Base-by-base conservation (phyloP, 2,113 vertebrate species). In the Mesitornis unicolor region DNA sequence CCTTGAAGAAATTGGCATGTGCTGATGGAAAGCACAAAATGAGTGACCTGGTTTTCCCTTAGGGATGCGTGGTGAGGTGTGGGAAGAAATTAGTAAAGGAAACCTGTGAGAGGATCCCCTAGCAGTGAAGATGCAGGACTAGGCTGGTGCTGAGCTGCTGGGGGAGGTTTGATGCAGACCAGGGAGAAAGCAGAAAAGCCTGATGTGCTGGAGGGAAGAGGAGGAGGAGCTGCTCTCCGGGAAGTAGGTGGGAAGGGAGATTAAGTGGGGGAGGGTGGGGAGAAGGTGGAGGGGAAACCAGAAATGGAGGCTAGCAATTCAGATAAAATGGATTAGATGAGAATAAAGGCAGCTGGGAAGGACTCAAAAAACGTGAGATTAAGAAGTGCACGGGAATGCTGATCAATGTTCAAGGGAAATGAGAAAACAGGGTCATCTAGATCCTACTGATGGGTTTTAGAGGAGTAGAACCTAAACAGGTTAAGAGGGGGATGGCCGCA, bases 271-370 rank as follows among this genome's bases (percentile, higher is more conserved):
- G 21, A 2, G 12, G 11, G 13, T 8, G 13, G 56, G 20, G 35
- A 63, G 48, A 88, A 71, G 38, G 61, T 68, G 74, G 48, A 73
- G 26, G 15, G n/a, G 28, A 60, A 88, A 59, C 2, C 40, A 89
- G 71, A 84, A 91, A 69, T 35, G 42, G 53, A 86, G n/a, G 75
- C 17, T 76, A 85, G 54, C 13, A 53, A 92, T 84, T 95, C 79
- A 86, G 76, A 64, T 84, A 87, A 88, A 89, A 90, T 78, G 40
- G 88, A 84, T 92, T 92, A 89, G 64, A 28, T 8, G 3, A 31
- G 43, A 68, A 92, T 86, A 91, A 90, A 93, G 40, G 64, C 88
- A 89, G 42, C 47, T 60, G 68, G 38, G 31, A 74, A 15, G 42
- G 16, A 73, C 45, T 74, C 42, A 6, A 57, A 63, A 35, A 42